phyloP scores from a whole-genome alignment of 2,797 vertebrate species.

The Manis javanica region DNA sequence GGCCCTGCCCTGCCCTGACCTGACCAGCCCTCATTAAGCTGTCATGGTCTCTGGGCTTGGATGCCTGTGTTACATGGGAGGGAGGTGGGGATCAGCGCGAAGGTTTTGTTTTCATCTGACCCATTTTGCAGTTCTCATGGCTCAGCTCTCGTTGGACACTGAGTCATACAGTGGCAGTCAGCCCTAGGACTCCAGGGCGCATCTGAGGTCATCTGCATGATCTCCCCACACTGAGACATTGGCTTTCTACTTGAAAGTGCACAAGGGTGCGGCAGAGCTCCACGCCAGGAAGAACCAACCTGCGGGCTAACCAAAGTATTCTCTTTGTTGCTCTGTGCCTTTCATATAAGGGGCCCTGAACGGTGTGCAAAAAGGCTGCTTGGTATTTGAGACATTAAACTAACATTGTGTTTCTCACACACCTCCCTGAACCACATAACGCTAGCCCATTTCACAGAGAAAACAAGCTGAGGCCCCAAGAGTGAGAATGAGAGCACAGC shows the following conservation, averaged over 20 bases:
- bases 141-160: neutral
- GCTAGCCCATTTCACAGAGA: neutral
- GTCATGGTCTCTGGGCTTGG: neutral
- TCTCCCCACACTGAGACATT: neutral
- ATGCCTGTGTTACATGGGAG: neutral
- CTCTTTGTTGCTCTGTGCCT: neutral
- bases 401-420: neutral
- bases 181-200: slow-evolving; percentile 9
- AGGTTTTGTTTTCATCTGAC: slow-evolving; percentile 6
- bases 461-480: neutral
- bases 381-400: neutral
- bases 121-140: slow-evolving; percentile 22
- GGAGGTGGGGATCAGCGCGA: neutral
- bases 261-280: neutral
- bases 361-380: neutral
- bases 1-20: neutral
- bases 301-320: rapidly evolving
- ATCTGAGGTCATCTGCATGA: neutral
- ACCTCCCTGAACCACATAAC: neutral
- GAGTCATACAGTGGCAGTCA: slow-evolving; percentile 13
- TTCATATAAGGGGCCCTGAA: neutral
- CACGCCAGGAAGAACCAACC: neutral
- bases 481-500: neutral
- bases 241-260: neutral
- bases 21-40: neutral